These are phyloP conservation scores for Agrilus planipennis DNA, from an alignment of 1,140 invertebrate genomes.

Conservation along the genomic window DNA sequence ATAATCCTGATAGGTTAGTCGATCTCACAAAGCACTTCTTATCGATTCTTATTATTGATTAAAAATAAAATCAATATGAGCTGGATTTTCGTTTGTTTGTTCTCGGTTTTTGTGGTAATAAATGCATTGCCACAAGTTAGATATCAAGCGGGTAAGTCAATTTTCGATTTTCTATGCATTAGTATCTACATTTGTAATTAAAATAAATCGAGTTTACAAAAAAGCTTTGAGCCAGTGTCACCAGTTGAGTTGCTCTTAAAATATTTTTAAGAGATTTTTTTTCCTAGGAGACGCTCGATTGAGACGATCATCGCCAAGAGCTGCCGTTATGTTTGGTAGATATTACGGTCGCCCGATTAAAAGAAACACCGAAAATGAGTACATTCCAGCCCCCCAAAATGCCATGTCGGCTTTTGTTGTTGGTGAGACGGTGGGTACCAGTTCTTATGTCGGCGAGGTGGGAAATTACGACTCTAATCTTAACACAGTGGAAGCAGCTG, in stretches of 20 bases:
- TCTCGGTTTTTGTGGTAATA: not conserved
- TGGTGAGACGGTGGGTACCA: slow-evolving; percentile 23
- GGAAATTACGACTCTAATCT: slow-evolving; percentile 4
- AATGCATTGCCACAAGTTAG: not conserved
- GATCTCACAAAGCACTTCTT: not conserved
- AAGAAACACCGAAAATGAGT: slow-evolving; percentile 12
- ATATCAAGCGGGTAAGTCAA: not conserved
- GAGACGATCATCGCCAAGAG: slow-evolving; percentile 5
- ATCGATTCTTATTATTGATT: not conserved
- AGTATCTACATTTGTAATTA: no score
- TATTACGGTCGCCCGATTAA: slow-evolving; percentile 15
- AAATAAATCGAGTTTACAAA: not conserved
- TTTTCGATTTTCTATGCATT: not conserved
- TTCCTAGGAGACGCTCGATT: slow-evolving; percentile 1
- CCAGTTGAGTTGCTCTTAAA: not conserved
- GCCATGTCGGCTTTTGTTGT: slow-evolving; percentile 22
- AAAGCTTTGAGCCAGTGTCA: not conserved
- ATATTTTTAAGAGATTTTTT: not conserved
- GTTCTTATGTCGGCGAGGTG: slow-evolving; percentile 13
- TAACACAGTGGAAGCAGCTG: slow-evolving; percentile 1
- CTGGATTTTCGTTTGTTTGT: not conserved
- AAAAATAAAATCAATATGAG: not conserved
- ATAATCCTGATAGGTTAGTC: slow-evolving; percentile 3
- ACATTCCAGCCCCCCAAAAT: slow-evolving; percentile 18
- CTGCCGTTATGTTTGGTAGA: slow-evolving; percentile 34